These are phyloP conservation scores for Gastrophryne carolinensis DNA, from an alignment of 2,797 vertebrate genomes.

Conservation along the genomic window DNA sequence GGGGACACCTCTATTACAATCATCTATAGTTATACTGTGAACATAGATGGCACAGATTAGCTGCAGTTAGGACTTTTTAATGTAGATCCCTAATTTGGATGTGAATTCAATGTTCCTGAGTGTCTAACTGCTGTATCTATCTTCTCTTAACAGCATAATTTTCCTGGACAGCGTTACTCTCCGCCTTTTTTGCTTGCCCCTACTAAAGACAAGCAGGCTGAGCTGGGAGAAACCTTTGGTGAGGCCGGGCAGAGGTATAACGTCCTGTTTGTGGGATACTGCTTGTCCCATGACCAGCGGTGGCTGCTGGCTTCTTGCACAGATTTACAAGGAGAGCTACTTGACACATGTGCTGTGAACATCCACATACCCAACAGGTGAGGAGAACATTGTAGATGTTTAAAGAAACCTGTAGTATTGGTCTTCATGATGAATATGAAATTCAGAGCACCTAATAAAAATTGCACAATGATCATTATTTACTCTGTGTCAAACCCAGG, in stretches of 20 bases:
- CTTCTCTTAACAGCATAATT: conserved; percentile 76
- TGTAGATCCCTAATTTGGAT: too few species aligned
- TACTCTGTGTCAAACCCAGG: too few species aligned
- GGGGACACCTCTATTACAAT: too few species aligned
- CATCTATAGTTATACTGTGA: too few species aligned
- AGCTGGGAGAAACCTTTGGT: conserved; percentile 86
- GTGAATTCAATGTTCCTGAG: too few species aligned
- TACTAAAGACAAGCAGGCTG: conserved; percentile 87
- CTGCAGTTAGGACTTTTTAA: too few species aligned
- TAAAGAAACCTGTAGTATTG: too few species aligned
- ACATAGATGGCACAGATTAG: too few species aligned
- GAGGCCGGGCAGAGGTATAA: conserved; percentile 89
- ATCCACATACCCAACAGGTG: conserved; percentile 95
- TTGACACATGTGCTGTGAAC: conserved; percentile 93
- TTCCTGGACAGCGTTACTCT: conserved; percentile 85
- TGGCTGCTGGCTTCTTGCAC: conserved; percentile 97
- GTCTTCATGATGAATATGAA: too few species aligned
- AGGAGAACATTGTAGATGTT: background rate
- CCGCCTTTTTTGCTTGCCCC: conserved; percentile 91
- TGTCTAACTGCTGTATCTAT: too few species aligned
- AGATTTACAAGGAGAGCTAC: conserved; percentile 90
- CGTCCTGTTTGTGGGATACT: conserved; percentile 94
- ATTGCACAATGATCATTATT: too few species aligned
- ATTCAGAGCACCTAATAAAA: too few species aligned
- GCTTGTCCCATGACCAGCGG: conserved; percentile 94